Percentiles rank a stretch among this genome's conserved stretches.
Conservation (phyloP, 2,888 invertebrate genomes). For the Xestia c-nigrum region DNA sequence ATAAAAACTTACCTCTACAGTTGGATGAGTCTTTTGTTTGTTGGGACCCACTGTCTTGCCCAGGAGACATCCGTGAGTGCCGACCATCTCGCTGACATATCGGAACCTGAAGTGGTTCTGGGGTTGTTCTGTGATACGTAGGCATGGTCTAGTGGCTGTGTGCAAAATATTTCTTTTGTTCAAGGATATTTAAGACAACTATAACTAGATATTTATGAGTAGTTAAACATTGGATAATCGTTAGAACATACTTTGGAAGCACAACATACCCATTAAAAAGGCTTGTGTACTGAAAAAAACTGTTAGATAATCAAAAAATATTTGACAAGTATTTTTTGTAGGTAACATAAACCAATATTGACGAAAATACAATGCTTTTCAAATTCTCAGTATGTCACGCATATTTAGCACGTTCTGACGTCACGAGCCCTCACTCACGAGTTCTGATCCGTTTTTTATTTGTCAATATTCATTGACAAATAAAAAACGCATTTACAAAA, state of each 20-base stretch:
- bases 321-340: too few species aligned
- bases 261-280: too few species aligned
- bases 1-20: slow-evolving; percentile 91
- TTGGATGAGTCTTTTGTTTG: slow-evolving; percentile 93
- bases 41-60: slow-evolving; percentile 91
- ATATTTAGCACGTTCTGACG: too few species aligned
- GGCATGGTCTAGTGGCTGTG: slow-evolving; percentile 81
- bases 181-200: background rate
- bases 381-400: too few species aligned
- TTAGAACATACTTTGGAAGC: background rate
- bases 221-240: background rate
- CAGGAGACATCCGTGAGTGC: slow-evolving; percentile 95
- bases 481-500: too few species aligned
- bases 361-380: too few species aligned
- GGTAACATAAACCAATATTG: too few species aligned
- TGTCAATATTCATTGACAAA: too few species aligned
- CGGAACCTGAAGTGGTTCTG: slow-evolving; percentile 95
- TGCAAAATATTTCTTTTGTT: slow-evolving; percentile 1
- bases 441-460: too few species aligned
- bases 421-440: too few species aligned
- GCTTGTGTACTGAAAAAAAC: too few species aligned
- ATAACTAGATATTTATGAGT: background rate
- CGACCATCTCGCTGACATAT: slow-evolving; percentile 96
- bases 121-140: slow-evolving; percentile 93
- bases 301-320: too few species aligned